Base-by-base conservation (phyloP, 2,888 invertebrate genomes). In the Callimorpha dominula region DNA sequence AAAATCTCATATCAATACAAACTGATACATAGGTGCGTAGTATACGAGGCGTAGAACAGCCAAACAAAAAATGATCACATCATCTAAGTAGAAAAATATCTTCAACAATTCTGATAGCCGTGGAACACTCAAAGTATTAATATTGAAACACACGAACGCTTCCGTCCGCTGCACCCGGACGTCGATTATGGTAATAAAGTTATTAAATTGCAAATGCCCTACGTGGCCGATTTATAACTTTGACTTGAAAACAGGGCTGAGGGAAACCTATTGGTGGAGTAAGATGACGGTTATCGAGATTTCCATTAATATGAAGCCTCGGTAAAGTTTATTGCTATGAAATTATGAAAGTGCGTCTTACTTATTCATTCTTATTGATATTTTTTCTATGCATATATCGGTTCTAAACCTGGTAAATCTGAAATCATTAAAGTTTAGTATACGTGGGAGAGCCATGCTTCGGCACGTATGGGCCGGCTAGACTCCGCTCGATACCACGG, bases 161-260 rank as follows among this genome's bases (percentile, higher is more conserved):
- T 31, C 57, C 70, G 73, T 68, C 66, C 62, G 73, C 70, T 81
- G 77, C 79, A 78, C 77, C 84, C 81, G 88, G 87, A 87, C 89
- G 87, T 90, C 91, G 92, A 92, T 93, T 94, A 93, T 93, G 93
- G 79, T 91, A 93, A 93, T 92, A 87, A 81, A 73, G 85, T 88
- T 79, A 93, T 93, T 90, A 94, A 93, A 92, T 91, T 94, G 93
- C 93, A 91, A 94, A 94, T 93, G 88, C 81, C 86, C 76, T 82
- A 83, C 86, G 85, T 85, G 80, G 78, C 63, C 84, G 80, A 89
- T 89, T 88, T 89, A 86, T 88, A 85, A 84, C 86, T 85, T 86
- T 78, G 81, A 70, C 80, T 79, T 68, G 57, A 75, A 69, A 69
- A 68, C 57, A 73, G 43, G 50, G 73, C 69, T 73, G 50, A 62